Conservation (phyloP, 1,140 invertebrate species). For the Drosophila kikkawai region DNA sequence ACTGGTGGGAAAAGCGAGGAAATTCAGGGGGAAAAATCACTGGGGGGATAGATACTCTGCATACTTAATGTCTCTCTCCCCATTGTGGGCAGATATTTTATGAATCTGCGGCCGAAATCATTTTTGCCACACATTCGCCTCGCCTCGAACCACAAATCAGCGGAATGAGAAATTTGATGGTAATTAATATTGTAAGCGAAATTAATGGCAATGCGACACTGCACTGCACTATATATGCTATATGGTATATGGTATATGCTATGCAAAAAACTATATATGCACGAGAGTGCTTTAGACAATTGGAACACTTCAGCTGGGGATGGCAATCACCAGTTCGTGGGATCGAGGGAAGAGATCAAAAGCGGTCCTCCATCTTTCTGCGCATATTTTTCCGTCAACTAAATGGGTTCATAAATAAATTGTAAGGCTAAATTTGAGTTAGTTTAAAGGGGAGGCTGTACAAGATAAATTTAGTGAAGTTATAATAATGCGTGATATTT, state of each 20-base stretch:
- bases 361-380: constrained; percentile 28
- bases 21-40: constrained; percentile 6
- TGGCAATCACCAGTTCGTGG: constrained; percentile 34
- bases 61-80: constrained; percentile 69
- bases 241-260: background rate
- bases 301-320: constrained; percentile 45
- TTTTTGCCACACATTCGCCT: constrained; percentile 73
- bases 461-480: background rate
- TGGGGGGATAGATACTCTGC: constrained; percentile 36
- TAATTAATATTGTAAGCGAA: constrained; percentile 81
- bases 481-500: background rate
- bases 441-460: background rate
- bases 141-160: constrained; percentile 70
- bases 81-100: constrained; percentile 72
- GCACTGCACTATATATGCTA: constrained; percentile 10
- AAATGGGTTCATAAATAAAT: constrained; percentile 16
- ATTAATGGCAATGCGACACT: constrained; percentile 64
- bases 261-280: constrained; percentile 11
- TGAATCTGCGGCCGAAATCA: constrained; percentile 72
- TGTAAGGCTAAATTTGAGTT: background rate
- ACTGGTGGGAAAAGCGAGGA: constrained; percentile 3
- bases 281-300: constrained; percentile 39
- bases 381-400: constrained; percentile 24
- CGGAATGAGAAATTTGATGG: constrained; percentile 80
- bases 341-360: constrained; percentile 43